phyloP scores from a whole-genome alignment of 2,888 invertebrate genomes.

The Girardia tigrina region DNA sequence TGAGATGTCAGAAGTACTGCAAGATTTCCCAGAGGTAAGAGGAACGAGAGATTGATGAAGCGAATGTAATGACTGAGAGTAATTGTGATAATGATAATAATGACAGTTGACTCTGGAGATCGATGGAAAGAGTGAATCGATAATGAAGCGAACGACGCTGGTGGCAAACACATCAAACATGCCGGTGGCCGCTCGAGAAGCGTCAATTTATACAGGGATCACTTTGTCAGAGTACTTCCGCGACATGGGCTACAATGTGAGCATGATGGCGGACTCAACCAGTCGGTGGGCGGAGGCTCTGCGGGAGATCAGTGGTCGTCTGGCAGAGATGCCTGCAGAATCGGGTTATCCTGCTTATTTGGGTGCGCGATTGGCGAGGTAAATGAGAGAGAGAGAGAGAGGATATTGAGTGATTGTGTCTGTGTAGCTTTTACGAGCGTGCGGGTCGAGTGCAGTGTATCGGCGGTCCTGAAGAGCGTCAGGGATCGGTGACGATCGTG shows the following conservation, averaged over 20 bases:
- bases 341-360: slow-evolving; percentile 95
- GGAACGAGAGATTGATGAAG: too few species aligned
- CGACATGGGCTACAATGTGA: slow-evolving; percentile 95
- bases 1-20: slow-evolving; percentile 96
- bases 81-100: too few species aligned
- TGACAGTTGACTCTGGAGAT: slow-evolving; percentile 73
- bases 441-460: slow-evolving; percentile 91
- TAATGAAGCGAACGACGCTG: slow-evolving; percentile 97
- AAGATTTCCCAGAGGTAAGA: slow-evolving; percentile 78
- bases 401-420: neutral
- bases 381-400: neutral
- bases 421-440: slow-evolving; percentile 74
- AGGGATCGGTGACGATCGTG: slow-evolving; percentile 96
- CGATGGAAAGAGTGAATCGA: slow-evolving; percentile 77
- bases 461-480: slow-evolving; percentile 73
- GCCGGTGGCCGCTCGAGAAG: slow-evolving; percentile 99
- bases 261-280: slow-evolving; percentile 99
- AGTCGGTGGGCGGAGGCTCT: slow-evolving; percentile 99
- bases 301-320: slow-evolving; percentile 93
- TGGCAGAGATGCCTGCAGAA: slow-evolving; percentile 97
- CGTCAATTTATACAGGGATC: slow-evolving; percentile 97
- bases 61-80: too few species aligned
- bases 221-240: slow-evolving; percentile 97
- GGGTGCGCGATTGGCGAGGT: slow-evolving; percentile 83
- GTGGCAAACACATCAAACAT: slow-evolving; percentile 99